Conservation (phyloP, 1,140 invertebrate species). For the Choristoneura fumiferana region DNA sequence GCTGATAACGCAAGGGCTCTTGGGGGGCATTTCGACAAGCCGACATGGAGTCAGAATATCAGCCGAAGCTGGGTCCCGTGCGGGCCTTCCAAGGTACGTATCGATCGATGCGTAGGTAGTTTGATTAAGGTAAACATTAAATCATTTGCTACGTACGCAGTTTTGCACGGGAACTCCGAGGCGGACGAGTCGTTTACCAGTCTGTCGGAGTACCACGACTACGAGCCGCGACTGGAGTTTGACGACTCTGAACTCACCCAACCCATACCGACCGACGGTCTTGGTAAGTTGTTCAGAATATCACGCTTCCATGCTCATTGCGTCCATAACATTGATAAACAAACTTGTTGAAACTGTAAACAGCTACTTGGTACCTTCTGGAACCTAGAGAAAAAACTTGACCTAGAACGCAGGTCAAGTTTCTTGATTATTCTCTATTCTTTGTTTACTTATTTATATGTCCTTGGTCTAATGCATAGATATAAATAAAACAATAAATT, state of each 20-base stretch:
- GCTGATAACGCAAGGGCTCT: too few species aligned
- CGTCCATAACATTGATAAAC: not conserved
- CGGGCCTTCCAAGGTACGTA: constrained; percentile 62
- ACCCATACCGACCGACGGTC: constrained; percentile 48
- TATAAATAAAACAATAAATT: too few species aligned
- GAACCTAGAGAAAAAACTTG: too few species aligned
- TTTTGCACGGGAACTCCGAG: constrained; percentile 55
- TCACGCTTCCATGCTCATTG: constrained; percentile 8
- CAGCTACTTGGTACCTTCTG: too few species aligned
- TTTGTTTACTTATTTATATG: too few species aligned
- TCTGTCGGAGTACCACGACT: constrained; percentile 94
- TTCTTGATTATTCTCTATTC: too few species aligned
- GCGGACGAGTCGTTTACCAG: constrained; percentile 91
- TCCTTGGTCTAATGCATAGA: too few species aligned
- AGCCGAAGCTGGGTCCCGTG: constrained; percentile 57
- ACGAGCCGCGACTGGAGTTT: constrained; percentile 96
- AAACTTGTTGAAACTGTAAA: too few species aligned
- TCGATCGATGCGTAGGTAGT: not conserved
- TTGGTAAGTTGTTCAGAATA: constrained; percentile 52
- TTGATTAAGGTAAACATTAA: constrained; percentile 16
- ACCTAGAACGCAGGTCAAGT: too few species aligned
- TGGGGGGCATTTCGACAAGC: too few species aligned
- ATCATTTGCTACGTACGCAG: constrained; percentile 35
- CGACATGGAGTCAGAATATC: constrained; percentile 60
- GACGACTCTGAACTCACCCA: constrained; percentile 94